Evolutionary conservation across 2,888 invertebrate genomes (phyloP), one percentile per base, ranked within the genome.

Genomic region (Leucophenga montana): DNA sequence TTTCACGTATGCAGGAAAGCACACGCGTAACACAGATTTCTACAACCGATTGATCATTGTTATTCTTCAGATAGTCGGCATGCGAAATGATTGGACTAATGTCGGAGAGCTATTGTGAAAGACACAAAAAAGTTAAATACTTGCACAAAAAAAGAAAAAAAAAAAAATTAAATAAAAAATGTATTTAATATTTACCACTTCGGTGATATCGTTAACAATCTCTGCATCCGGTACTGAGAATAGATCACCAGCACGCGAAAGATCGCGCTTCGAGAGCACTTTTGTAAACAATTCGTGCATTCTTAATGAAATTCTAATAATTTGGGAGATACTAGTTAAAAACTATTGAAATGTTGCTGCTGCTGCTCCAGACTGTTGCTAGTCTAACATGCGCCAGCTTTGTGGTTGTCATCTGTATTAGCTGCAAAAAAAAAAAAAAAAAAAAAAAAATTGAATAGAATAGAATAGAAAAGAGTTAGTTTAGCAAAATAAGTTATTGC

Each of bases 11-110:
- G 83, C 97, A 96, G 76, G 96, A 95, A 56, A 96, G 95, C 54
- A 97, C 94, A 74, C 97, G 90, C 1, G 97, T 96, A 72, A 98
- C 94, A 88, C 97, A 97, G 85, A 98, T 97, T 90, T 98, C 97
- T 78, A 97, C 96, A 73, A 97, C 95, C 79, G 96, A 96, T 89
- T 98, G 97, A 88, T 97, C 96, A 89, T 97, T 95, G 86, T 95
- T 95, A 89, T 95, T 96, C 77, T 93, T 92, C 62, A 93, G 92
- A 87, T 97, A 98, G 83, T 95, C 95, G 3, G 94, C 91, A 73
- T 94, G 91, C 73, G 95, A 95, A 71, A 95, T 94, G 77, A 97
- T 96, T 75, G 94, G 93, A 73, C 93, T 92, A 85, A 95, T 93
- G 89, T 93, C 93, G 81, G 92, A 92, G 74, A 94, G 89, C 94